Evolutionary conservation across 23 tunicate genomes (phyloP).

Genomic region (Botrylloides violaceus): DNA sequence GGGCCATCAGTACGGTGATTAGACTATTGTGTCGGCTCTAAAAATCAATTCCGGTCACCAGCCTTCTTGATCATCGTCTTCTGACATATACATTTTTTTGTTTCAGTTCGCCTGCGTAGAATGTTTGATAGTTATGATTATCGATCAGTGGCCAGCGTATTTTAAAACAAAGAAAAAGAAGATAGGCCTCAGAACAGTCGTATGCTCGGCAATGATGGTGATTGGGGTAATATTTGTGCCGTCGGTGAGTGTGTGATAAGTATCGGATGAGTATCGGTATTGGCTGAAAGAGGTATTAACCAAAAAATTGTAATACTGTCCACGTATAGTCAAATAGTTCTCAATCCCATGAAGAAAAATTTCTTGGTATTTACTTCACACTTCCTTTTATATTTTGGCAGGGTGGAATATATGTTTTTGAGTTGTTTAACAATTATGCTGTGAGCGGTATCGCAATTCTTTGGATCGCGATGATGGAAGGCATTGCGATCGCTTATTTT

Average conservation of each 20-base stretch:
- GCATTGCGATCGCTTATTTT: conserved; percentile 43
- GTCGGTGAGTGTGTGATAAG: conserved; percentile 12
- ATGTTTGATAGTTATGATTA: conserved; percentile 18
- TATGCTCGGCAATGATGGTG: conserved; percentile 5
- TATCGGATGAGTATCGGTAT: background rate
- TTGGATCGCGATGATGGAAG: conserved; percentile 41
- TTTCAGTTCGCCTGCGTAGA: conserved; percentile 27
- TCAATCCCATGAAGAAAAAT: no score
- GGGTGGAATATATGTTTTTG: conserved; percentile 63
- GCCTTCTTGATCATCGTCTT: no score
- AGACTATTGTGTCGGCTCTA: no score
- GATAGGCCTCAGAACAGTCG: background rate
- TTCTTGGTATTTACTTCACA: no score
- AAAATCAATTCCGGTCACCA: no score
- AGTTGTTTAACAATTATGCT: conserved; percentile 56
- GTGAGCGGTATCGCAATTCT: conserved; percentile 54
- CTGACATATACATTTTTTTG: no score
- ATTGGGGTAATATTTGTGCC: conserved; percentile 15
- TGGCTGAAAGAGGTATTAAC: no score
- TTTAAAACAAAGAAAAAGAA: background rate
- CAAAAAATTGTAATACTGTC: no score
- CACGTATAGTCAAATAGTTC: no score
- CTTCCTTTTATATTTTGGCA: background rate
- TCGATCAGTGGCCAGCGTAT: conserved; percentile 16
- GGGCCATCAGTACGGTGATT: no score